These are phyloP conservation scores for Pecten maximus DNA, from an alignment of 2,888 invertebrate genomes.

Conservation along the genomic window DNA sequence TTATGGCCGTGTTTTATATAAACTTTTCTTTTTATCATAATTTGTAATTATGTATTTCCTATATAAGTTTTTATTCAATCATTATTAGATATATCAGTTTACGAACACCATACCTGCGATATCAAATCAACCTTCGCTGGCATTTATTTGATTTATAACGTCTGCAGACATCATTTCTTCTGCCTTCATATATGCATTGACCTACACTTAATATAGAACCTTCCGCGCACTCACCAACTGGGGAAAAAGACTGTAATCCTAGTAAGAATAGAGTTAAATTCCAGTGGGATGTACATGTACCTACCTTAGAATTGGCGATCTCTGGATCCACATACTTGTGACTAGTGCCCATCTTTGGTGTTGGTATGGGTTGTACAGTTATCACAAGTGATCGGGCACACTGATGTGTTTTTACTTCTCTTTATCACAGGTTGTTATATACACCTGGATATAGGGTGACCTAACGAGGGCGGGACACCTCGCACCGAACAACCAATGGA, in stretches of 20 bases:
- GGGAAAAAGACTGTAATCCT: not conserved
- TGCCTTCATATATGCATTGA: too few relatives aligned
- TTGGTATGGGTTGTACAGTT: not conserved
- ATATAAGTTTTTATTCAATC: too few relatives aligned
- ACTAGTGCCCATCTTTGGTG: not conserved
- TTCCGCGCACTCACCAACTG: not conserved
- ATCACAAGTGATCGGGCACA: conserved; percentile 17
- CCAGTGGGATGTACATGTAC: not conserved
- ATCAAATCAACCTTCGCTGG: too few relatives aligned
- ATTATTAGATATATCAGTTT: too few relatives aligned
- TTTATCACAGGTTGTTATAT: not conserved
- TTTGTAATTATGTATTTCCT: too few relatives aligned
- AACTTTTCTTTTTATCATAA: too few relatives aligned
- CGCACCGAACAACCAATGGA: not conserved
- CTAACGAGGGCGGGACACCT: not conserved
- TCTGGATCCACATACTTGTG: conserved; percentile 6
- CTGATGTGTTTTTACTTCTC: not conserved
- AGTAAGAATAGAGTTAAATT: not conserved
- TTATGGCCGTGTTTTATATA: too few relatives aligned
- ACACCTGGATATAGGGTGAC: not conserved
- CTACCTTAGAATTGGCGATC: conserved; percentile 11
- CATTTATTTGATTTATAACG: too few relatives aligned
- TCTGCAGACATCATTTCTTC: too few relatives aligned
- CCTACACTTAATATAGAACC: not conserved
- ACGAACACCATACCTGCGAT: too few relatives aligned